Percentiles rank a stretch among this genome's conserved stretches.
Evolutionary conservation across 1,140 invertebrate species (phyloP).

Genomic region (Drosophila mauritiana): DNA sequence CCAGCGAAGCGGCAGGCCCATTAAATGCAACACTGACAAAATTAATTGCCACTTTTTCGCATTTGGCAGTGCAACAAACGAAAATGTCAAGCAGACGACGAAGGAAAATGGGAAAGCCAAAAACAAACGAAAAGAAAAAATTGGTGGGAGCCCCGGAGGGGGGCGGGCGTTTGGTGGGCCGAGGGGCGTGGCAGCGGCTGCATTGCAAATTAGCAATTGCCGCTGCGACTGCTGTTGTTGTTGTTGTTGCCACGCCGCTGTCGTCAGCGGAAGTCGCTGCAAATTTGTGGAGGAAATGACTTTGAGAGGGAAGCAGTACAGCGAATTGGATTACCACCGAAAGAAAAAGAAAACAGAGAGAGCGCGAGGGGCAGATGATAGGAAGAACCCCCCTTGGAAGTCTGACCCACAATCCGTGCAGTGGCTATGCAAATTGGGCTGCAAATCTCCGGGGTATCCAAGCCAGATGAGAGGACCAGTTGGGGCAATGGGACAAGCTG

Average conservation of each 20-base stretch:
- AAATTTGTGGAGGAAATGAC: slow-evolving; percentile 79
- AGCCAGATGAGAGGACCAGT: not conserved
- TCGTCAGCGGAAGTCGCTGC: slow-evolving; percentile 70
- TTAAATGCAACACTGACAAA: slow-evolving; percentile 82
- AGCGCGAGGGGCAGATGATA: not conserved
- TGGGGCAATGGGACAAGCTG: not conserved
- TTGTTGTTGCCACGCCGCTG: slow-evolving; percentile 19
- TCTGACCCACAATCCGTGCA: slow-evolving; percentile 30
- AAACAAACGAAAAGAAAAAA: slow-evolving; percentile 36
- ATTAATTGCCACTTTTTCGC: slow-evolving; percentile 81
- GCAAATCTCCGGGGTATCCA: not conserved
- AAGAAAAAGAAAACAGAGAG: not conserved
- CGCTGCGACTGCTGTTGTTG: slow-evolving; percentile 8
- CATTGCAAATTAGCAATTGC: slow-evolving; percentile 79
- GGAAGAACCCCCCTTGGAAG: not conserved
- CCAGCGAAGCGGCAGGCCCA: slow-evolving; percentile 48
- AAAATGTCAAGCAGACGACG: slow-evolving; percentile 68
- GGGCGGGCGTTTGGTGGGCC: not conserved
- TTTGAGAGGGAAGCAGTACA: slow-evolving; percentile 41
- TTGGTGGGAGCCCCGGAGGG: not conserved
- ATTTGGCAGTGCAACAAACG: slow-evolving; percentile 81
- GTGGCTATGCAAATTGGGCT: slow-evolving; percentile 19
- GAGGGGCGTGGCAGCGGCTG: slow-evolving; percentile 37
- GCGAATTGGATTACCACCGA: slow-evolving; percentile 30
- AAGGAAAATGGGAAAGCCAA: slow-evolving; percentile 23